Percentiles rank a stretch among this genome's conserved stretches.
Conservation (phyloP, 2,888 invertebrate genomes). For the Ypsolopha scabrella region DNA sequence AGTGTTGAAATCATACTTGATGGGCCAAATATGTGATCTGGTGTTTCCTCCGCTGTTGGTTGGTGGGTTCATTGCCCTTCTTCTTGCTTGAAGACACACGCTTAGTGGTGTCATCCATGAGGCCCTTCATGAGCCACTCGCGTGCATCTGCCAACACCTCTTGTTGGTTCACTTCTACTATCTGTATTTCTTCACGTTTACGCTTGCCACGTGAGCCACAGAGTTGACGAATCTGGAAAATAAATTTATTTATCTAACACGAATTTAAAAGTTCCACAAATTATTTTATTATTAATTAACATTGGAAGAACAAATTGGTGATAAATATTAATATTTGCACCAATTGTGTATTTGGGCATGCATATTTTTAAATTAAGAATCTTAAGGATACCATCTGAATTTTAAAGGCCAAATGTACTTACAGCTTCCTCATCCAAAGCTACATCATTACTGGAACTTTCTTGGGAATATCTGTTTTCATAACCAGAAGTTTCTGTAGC, state of each 20-base stretch:
- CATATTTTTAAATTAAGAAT: no score
- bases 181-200: slow-evolving; percentile 75
- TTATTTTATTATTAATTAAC: no score
- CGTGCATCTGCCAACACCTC: slow-evolving; percentile 84
- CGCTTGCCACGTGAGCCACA: slow-evolving; percentile 76
- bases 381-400: no score
- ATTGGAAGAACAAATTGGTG: no score
- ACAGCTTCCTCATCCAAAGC: slow-evolving; percentile 57
- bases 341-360: no score
- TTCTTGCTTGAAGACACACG: slow-evolving; percentile 64
- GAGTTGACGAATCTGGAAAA: slow-evolving; percentile 71
- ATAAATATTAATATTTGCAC: no score
- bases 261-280: no score
- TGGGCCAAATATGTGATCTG: slow-evolving; percentile 96
- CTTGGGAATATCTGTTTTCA: no score
- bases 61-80: slow-evolving; percentile 72
- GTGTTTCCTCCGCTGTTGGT: slow-evolving; percentile 86
- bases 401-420: slow-evolving; percentile 19
- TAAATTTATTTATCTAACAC: no score
- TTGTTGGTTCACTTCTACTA: slow-evolving; percentile 86
- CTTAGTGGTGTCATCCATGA: slow-evolving; percentile 77
- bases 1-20: slow-evolving; percentile 54
- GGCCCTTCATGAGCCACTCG: slow-evolving; percentile 84
- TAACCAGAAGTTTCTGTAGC: slow-evolving; percentile 14
- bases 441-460: slow-evolving; percentile 14